phyloP scores from a whole-genome alignment of 1,140 invertebrate genomes.

The Cotesia chilonis region DNA sequence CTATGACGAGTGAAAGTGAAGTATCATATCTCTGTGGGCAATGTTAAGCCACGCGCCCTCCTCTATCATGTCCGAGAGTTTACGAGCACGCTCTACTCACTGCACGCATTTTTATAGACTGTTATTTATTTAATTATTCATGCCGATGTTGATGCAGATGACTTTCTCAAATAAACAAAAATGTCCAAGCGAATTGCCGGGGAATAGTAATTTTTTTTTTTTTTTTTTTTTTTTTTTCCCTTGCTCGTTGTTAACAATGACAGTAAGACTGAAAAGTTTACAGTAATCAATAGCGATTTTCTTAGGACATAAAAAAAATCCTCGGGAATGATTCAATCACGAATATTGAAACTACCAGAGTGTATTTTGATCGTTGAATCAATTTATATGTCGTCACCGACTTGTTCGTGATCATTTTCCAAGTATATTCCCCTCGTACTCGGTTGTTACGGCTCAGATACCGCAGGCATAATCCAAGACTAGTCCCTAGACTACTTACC shows the following conservation, averaged over 20 bases:
- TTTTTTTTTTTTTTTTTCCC: not conserved
- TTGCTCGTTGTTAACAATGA: no score
- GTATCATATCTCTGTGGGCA: no score
- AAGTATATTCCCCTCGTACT: not conserved
- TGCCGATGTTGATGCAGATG: not conserved
- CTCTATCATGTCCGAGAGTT: constrained; percentile 19
- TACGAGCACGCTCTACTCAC: constrained; percentile 11
- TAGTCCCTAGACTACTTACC: constrained; percentile 28
- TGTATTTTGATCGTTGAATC: constrained; percentile 23
- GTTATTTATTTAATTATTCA: no score
- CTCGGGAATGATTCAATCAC: constrained; percentile 20
- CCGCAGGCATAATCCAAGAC: constrained; percentile 32
- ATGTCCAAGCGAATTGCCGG: no score
- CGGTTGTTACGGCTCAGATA: constrained; percentile 37
- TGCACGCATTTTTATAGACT: constrained; percentile 4
- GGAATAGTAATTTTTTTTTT: not conserved
- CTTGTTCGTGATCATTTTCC: constrained; percentile 34
- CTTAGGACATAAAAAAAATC: constrained; percentile 5
- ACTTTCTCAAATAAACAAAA: no score
- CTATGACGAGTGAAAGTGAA: constrained; percentile 46
- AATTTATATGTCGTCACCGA: constrained; percentile 36
- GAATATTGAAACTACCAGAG: constrained; percentile 26
- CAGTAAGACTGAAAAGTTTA: not conserved
- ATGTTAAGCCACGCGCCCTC: constrained; percentile 46
- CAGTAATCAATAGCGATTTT: constrained; percentile 2